Base-by-base conservation (phyloP, 2,113 vertebrate genomes). In the Takifugu flavidus region DNA sequence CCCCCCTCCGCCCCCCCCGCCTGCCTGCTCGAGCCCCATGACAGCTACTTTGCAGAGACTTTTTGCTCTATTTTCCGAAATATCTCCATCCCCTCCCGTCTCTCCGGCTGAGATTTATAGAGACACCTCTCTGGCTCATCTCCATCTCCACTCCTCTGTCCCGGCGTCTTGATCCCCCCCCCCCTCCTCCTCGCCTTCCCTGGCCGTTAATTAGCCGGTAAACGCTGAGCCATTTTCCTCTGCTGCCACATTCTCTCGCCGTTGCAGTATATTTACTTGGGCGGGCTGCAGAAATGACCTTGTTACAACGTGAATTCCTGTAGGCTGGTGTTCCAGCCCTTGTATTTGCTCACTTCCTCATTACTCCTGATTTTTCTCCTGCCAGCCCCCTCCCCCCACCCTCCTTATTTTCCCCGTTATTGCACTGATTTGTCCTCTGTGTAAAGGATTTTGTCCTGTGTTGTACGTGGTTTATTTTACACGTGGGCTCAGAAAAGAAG, bases 31-130 rank as follows among this genome's bases (percentile, higher is more conserved):
- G 13, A 67, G 78, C 75, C 77, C 74, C 69, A 76, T 20, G 74
- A 70, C 77, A 77, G 76, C 74, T 81, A 81, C 77, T 85, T 85
- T 83, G 82, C 70, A 65, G 75, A 72, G 82, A 80, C 78, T 82
- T 80, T 67, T 72, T 77, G 58, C 80, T 78, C 59, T 57, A 59
- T 80, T 74, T 79, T 78, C 59, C 70, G 67, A 29, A 66, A 62
- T 59, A 12, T 64, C 67, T 63, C 75, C 63, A 63, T 70, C 58
- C 57, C 49, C 64, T 43, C 15, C 46, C 25, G 54, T 67, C 70
- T 75, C 67, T 59, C 20, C 62, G 77, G 68, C 74, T 77, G 71
- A 79, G 75, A 78, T 84, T 84, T 84, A 57, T 72, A 13, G 34
- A 77, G 70, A 25, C 72, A 43, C 56, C 0, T 73, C 8, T 15